Evolutionary conservation across 23 tunicate species (phyloP).

Genomic region (Trididemnum nubilum): DNA sequence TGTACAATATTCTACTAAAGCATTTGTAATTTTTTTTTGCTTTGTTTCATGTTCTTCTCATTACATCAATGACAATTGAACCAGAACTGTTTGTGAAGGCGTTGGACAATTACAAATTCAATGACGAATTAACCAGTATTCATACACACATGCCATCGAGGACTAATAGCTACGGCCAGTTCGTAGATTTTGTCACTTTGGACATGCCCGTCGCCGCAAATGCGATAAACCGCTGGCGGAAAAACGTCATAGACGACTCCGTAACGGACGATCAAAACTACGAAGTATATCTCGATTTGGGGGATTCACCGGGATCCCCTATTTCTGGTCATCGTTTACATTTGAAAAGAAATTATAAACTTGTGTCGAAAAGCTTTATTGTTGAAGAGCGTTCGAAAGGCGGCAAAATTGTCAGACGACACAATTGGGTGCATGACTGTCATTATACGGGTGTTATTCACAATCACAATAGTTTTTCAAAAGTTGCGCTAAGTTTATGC

Average conservation of each 20-base stretch:
- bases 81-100: slow-evolving; percentile 2
- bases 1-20: no score
- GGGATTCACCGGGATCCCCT: slow-evolving; percentile 44
- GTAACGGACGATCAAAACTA: slow-evolving; percentile 62
- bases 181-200: slow-evolving; percentile 64
- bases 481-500: slow-evolving; percentile 89
- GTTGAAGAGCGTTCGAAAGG: slow-evolving; percentile 69
- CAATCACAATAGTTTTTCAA: slow-evolving; percentile 82
- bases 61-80: no score
- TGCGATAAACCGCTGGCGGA: slow-evolving; percentile 18
- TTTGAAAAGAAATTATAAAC: slow-evolving; percentile 77
- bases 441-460: slow-evolving; percentile 85
- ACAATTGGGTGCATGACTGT: slow-evolving; percentile 70
- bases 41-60: no score
- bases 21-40: no score
- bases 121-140: background rate
- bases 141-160: slow-evolving; percentile 24
- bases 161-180: slow-evolving; percentile 52
- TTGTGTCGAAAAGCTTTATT: slow-evolving; percentile 72
- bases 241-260: slow-evolving; percentile 22
- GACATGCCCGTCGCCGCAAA: slow-evolving; percentile 12
- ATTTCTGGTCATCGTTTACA: slow-evolving; percentile 54
- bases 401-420: slow-evolving; percentile 60
- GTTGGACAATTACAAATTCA: background rate
- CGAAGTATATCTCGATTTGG: slow-evolving; percentile 73